A percentile compares a stretch with the other conserved stretches of the same genome.
phyloP scores from a whole-genome alignment of 2,888 invertebrate genomes.

The Aricia artaxerxes region DNA sequence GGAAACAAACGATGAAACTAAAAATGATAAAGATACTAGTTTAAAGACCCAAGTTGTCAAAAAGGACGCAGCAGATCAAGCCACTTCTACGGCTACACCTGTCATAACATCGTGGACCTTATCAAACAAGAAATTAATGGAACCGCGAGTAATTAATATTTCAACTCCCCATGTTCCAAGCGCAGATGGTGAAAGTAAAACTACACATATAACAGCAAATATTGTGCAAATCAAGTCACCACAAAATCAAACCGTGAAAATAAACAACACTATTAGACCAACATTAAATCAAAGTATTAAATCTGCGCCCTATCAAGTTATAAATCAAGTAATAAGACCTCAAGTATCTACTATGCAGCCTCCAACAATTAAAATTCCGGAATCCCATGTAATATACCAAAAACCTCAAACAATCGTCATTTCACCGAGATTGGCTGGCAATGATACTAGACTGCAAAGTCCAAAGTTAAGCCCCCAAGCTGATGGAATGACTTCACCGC shows the following conservation, averaged over 20 bases:
- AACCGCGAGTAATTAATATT: conserved; percentile 65
- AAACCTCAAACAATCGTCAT: conserved; percentile 71
- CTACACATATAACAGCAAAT: conserved; percentile 65
- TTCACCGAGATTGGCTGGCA: conserved; percentile 63
- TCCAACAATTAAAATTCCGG: conserved; percentile 84
- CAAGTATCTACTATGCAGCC: conserved; percentile 79
- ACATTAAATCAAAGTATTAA: conserved; percentile 56
- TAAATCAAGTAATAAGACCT: conserved; percentile 67
- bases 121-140: conserved; percentile 70
- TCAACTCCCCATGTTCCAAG: conserved; percentile 51
- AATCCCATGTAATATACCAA: conserved; percentile 73
- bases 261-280: conserved; percentile 59
- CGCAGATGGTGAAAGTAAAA: conserved; percentile 63
- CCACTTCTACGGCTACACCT: conserved; percentile 69
- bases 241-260: conserved; percentile 54
- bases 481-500: conserved; percentile 65
- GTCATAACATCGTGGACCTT: conserved; percentile 82
- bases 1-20: conserved; percentile 61
- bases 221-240: conserved; percentile 70
- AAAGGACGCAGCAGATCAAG: conserved; percentile 59
- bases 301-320: conserved; percentile 68
- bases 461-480: conserved; percentile 65
- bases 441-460: conserved; percentile 66
- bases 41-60: conserved; percentile 59
- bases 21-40: conserved; percentile 57